Percentiles rank a stretch among this genome's conserved stretches.
These are phyloP conservation scores for Tenualosa thibaudeaui DNA, from an alignment of 2,797 vertebrate species.

Conservation along the genomic window DNA sequence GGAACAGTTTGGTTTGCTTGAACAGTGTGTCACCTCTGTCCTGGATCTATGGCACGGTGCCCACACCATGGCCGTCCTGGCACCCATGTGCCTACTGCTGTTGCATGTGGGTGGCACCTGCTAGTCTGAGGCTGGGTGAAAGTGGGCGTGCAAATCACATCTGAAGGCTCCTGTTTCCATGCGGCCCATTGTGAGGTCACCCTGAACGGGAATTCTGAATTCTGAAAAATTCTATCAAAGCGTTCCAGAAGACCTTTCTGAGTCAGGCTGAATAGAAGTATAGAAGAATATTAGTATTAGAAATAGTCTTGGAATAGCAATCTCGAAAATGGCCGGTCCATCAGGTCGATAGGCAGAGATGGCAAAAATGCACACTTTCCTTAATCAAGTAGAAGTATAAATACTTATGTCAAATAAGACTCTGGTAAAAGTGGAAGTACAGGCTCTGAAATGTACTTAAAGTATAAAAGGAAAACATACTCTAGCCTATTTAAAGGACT, in stretches of 20 bases:
- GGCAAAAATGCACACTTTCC: no score
- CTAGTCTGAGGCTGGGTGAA: not conserved
- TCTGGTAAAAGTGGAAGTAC: no score
- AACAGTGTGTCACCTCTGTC: not conserved
- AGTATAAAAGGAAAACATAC: no score
- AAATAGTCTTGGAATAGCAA: no score
- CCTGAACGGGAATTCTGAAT: slow-evolving; percentile 3
- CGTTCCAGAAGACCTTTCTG: not conserved
- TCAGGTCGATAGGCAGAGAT: no score
- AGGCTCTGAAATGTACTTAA: no score
- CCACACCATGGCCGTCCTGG: not conserved
- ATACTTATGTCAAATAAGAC: no score
- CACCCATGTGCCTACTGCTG: not conserved
- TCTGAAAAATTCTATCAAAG: not conserved
- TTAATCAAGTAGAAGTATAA: no score
- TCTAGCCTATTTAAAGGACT: no score
- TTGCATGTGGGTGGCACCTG: not conserved
- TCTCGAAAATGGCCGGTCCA: no score
- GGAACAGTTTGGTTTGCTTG: no score
- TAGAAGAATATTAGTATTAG: not conserved
- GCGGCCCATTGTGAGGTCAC: slow-evolving; percentile 17
- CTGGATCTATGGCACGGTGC: not conserved
- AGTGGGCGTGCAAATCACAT: slow-evolving; percentile 16
- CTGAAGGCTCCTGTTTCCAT: slow-evolving; percentile 8
- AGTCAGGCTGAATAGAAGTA: not conserved